Evolutionary conservation across 2,113 vertebrate species (phyloP).

Genomic region (Tragulus kanchil): DNA sequence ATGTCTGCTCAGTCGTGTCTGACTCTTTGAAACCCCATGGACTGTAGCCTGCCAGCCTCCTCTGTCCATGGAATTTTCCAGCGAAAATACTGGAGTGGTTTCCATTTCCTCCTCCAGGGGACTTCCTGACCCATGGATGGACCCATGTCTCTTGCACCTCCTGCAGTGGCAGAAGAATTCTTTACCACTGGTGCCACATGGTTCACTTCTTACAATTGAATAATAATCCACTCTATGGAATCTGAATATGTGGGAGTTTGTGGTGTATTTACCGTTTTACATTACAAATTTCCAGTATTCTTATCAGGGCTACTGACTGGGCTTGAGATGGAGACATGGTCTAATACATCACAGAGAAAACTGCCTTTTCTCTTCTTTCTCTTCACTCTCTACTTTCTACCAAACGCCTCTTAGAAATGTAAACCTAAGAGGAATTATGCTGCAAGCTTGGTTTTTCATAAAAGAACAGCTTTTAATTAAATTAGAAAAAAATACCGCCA

Average conservation of each 20-base stretch:
- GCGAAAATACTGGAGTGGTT: not conserved
- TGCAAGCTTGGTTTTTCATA: conserved; percentile 81
- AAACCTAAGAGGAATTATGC: conserved; percentile 78
- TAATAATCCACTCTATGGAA: not conserved
- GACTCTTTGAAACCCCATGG: not conserved
- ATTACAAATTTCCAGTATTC: not conserved
- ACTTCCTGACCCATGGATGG: not conserved
- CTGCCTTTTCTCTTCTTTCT: not conserved
- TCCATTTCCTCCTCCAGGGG: not conserved
- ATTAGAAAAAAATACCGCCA: conserved; percentile 77
- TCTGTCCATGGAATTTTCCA: not conserved
- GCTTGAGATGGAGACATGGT: not conserved
- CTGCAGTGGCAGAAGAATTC: not conserved
- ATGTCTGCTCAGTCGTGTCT: not conserved
- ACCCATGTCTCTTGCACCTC: not conserved
- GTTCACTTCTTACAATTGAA: not conserved
- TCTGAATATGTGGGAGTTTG: fast-evolving
- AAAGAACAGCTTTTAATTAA: conserved; percentile 86
- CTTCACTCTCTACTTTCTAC: conserved; percentile 35
- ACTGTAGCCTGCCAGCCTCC: not conserved
- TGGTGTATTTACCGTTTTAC: not conserved
- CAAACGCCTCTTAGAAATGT: conserved; percentile 79
- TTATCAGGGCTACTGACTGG: not conserved
- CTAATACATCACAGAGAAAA: not conserved
- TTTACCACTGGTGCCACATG: not conserved